These are phyloP conservation scores for Podarcis raffonei DNA, from an alignment of 2,113 vertebrate genomes.

Conservation along the genomic window DNA sequence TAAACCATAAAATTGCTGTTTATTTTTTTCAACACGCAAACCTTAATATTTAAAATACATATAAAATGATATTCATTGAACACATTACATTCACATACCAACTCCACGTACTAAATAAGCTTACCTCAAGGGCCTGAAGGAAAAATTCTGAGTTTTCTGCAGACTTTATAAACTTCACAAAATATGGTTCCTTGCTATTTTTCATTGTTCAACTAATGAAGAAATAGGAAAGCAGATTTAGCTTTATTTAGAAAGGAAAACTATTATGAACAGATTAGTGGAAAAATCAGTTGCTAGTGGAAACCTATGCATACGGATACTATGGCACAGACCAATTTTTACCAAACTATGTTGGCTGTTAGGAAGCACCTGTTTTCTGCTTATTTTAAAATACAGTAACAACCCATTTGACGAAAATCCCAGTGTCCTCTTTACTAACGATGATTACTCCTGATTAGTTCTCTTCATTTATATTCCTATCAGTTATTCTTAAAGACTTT, in stretches of 20 bases:
- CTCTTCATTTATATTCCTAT: neutral
- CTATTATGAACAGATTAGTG: neutral
- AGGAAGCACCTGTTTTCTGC: neutral
- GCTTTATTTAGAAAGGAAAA: neutral
- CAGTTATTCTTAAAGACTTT: neutral
- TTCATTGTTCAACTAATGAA: slow-evolving; percentile 80
- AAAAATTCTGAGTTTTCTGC: slow-evolving; percentile 79
- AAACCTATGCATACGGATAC: neutral
- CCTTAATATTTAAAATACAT: neutral
- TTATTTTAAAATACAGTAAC: too few relatives aligned
- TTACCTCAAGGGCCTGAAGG: slow-evolving; percentile 90
- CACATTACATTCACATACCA: neutral
- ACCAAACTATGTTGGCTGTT: neutral
- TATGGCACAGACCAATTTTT: neutral
- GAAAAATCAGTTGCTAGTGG: neutral
- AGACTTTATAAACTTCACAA: slow-evolving; percentile 91
- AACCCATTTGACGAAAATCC: neutral
- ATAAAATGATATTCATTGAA: accelerated
- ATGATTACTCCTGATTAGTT: neutral
- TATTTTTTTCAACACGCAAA: neutral
- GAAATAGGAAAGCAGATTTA: neutral
- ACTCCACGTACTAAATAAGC: neutral
- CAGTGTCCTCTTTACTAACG: neutral
- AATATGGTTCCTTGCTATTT: slow-evolving; percentile 75
- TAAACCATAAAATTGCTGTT: neutral